Evolutionary conservation across 2,888 invertebrate species (phyloP), one percentile per base, ranked within the genome.

Genomic region (Cerastoderma edule): DNA sequence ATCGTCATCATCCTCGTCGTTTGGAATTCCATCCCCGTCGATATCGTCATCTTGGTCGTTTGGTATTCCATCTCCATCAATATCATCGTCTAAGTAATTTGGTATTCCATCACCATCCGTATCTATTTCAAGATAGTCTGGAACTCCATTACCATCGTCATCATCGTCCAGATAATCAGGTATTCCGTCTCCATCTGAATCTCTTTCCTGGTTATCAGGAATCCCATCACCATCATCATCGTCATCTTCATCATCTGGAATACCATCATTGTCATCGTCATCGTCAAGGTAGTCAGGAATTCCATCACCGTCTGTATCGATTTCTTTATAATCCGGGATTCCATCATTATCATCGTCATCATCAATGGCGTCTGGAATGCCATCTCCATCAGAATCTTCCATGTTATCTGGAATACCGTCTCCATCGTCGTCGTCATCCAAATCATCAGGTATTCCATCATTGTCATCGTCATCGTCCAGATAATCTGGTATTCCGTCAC

Each of bases 91-190:
- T 1, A 85, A 46, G 68, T 89, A 70, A 78, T 91, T 90, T 13
- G 91, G 90, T 57, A 92, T 90, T 46, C 91, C 91, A 85, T 92
- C 91, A 0, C 89, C 90, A 79, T 88, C 90, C 6, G 85, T 85
- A 46, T 91, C 80, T 30, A 48, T 74, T 44, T 88, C 85, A 28
- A 78, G 63, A 27, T 83, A 71, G 74, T 90, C 88, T 24, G 88
- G 89, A 22, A 90, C 87, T 1, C 89, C 89, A 75, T 89, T 87
- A 5, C 86, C 86, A 83, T 92, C 91, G 44, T 84, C 86, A 69
- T 83, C 83, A 50, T 87, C 84, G 22, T 83, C 75, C 6, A 83
- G 50, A 46, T 85, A 83, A 8, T 91, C 92, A 1, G 92, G 91
- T n/a, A 91, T 90, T 30, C 90, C 91, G 80, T 90, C 90, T 28